phyloP scores from a whole-genome alignment of 2,797 vertebrate species.

The Euthynnus affinis region DNA sequence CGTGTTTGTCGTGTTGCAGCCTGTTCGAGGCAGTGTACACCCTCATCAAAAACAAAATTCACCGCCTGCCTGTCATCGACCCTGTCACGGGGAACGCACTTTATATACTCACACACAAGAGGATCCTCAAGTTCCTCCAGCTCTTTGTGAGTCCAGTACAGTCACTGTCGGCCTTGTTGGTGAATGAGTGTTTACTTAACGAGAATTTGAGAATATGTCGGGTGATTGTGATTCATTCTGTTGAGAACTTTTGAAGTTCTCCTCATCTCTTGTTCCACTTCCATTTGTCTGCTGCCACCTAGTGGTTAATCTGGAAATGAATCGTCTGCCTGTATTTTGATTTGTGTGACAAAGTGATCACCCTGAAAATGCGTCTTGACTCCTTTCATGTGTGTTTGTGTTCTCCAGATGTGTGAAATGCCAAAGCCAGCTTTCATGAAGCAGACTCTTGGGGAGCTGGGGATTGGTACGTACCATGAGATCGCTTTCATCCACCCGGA shows the following conservation, averaged over 20 bases:
- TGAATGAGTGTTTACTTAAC: not conserved
- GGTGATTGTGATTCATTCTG: not conserved
- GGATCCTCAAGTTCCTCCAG: constrained; percentile 99
- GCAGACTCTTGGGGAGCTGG: constrained; percentile 95
- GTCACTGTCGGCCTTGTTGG: not conserved
- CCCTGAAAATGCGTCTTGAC: not conserved
- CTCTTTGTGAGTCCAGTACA: constrained; percentile 94
- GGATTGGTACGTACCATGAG: constrained; percentile 95
- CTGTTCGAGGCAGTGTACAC: constrained; percentile 98
- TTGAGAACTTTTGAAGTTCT: not conserved
- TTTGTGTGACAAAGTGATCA: not conserved
- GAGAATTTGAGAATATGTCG: not conserved
- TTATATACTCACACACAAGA: constrained; percentile 99
- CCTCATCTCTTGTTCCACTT: constrained; percentile 1
- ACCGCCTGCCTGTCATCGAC: constrained; percentile 98
- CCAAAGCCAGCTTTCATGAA: constrained; percentile 99
- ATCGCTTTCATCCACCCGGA: constrained; percentile 98
- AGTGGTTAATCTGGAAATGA: constrained; percentile 46
- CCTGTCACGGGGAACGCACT: constrained; percentile 98
- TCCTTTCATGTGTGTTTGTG: constrained; percentile 14
- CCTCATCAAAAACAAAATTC: constrained; percentile 99
- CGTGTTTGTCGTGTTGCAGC: constrained; percentile 81
- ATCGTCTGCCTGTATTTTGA: not conserved
- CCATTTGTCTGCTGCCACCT: constrained; percentile 62
- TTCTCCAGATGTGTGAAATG: constrained; percentile 95